Percentiles rank a stretch among this genome's conserved stretches.
Evolutionary conservation across 1,140 invertebrate species (phyloP).

Genomic region (Polypedilum vanderplanki): DNA sequence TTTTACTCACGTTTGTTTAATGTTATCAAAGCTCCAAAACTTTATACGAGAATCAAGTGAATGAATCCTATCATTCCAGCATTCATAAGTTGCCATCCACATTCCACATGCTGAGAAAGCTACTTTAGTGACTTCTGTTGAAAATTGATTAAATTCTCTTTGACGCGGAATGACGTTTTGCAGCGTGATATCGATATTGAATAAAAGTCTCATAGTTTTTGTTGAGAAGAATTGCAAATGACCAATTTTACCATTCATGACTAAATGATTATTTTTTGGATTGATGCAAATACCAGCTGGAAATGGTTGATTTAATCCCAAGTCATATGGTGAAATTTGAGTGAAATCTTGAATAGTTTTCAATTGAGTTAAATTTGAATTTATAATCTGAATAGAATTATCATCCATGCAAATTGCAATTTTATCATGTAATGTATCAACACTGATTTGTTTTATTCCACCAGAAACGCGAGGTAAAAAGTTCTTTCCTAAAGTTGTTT

Average conservation of each 20-base stretch:
- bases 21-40: constrained; percentile 65
- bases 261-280: constrained; percentile 56
- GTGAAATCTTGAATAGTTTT: constrained; percentile 63
- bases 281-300: constrained; percentile 61
- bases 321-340: constrained; percentile 47
- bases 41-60: constrained; percentile 64
- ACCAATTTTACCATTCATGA: constrained; percentile 69
- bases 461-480: constrained; percentile 69
- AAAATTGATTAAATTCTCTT: constrained; percentile 52
- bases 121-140: constrained; percentile 62
- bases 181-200: constrained; percentile 69
- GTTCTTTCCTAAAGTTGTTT: constrained; percentile 46
- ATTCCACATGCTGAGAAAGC: constrained; percentile 55
- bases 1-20: constrained; percentile 54
- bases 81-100: constrained; percentile 76
- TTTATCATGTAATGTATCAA: constrained; percentile 57
- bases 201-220: constrained; percentile 58
- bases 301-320: constrained; percentile 44
- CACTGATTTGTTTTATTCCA: constrained; percentile 58
- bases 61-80: constrained; percentile 51
- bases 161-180: constrained; percentile 58
- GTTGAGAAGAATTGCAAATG: constrained; percentile 75
- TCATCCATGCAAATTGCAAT: constrained; percentile 63
- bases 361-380: constrained; percentile 50
- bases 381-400: constrained; percentile 68